These are phyloP conservation scores for Onchidella celtica DNA, from an alignment of 2,888 invertebrate genomes.

Conservation along the genomic window DNA sequence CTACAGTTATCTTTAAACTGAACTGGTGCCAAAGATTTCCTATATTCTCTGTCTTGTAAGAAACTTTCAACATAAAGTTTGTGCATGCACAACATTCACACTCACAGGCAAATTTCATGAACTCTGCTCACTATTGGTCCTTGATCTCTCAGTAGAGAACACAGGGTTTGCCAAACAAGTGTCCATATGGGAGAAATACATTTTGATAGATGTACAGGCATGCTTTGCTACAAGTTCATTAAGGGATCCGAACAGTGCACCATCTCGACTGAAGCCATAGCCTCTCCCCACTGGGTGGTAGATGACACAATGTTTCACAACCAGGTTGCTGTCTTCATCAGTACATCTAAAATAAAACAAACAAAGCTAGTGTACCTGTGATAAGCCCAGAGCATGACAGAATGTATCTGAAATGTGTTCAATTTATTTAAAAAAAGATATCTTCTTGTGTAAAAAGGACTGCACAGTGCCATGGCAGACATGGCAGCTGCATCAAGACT, in stretches of 20 bases:
- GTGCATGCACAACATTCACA: no score
- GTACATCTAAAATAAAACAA: conserved; percentile 24
- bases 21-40: no score
- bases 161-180: conserved; percentile 49
- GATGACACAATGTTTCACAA: conserved; percentile 51
- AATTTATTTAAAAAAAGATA: background rate
- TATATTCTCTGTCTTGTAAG: no score
- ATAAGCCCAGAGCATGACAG: no score
- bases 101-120: no score
- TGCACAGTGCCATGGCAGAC: no score
- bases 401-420: background rate
- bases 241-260: conserved; percentile 50
- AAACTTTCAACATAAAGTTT: no score
- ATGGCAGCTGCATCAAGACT: no score
- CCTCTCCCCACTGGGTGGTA: conserved; percentile 43
- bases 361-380: no score
- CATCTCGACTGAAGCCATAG: conserved; percentile 49
- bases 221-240: conserved; percentile 51
- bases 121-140: background rate
- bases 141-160: conserved; percentile 18
- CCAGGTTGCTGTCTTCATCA: conserved; percentile 22
- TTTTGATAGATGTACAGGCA: conserved; percentile 41
- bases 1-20: no score
- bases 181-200: conserved; percentile 49
- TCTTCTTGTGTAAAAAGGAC: no score